Conservation (phyloP, 2,797 vertebrate species). For the Galaxias olidus region DNA sequence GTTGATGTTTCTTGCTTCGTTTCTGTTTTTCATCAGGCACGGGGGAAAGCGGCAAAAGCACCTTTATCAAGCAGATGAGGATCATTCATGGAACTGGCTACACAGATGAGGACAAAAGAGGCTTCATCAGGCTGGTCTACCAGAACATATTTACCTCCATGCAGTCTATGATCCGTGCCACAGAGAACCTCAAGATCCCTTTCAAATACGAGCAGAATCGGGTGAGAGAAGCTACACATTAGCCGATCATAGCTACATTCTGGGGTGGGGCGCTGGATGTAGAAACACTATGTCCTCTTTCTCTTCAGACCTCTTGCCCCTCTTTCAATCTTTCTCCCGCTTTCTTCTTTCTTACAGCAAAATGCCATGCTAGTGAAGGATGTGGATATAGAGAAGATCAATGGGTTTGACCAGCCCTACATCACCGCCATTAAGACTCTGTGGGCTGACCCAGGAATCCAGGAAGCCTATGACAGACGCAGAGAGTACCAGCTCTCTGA, state of each 20-base stretch:
- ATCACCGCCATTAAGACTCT: conserved; percentile 90
- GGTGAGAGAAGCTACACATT: conserved; percentile 62
- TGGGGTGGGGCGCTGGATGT: too few species aligned
- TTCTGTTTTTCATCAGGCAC: conserved; percentile 75
- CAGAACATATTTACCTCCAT: conserved; percentile 98
- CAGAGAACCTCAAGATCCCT: conserved; percentile 91
- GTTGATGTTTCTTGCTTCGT: neutral
- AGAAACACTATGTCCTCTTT: neutral
- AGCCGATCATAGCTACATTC: neutral
- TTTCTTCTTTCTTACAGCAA: conserved; percentile 65
- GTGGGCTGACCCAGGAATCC: conserved; percentile 95
- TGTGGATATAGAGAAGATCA: conserved; percentile 97
- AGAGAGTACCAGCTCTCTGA: conserved; percentile 98
- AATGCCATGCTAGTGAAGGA: conserved; percentile 94
- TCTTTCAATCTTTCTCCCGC: neutral
- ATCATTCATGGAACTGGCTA: conserved; percentile 96
- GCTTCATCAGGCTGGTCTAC: conserved; percentile 93
- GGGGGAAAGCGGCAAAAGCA: conserved; percentile 95
- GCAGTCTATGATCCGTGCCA: conserved; percentile 95
- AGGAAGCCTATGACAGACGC: conserved; percentile 96
- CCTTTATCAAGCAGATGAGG: conserved; percentile 97
- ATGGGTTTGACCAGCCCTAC: conserved; percentile 88
- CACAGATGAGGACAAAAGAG: conserved; percentile 92
- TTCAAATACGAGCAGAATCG: conserved; percentile 93
- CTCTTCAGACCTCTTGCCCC: conserved; percentile 7